Conservation (phyloP, 2,888 invertebrate species). For the Smittia aterrima region DNA sequence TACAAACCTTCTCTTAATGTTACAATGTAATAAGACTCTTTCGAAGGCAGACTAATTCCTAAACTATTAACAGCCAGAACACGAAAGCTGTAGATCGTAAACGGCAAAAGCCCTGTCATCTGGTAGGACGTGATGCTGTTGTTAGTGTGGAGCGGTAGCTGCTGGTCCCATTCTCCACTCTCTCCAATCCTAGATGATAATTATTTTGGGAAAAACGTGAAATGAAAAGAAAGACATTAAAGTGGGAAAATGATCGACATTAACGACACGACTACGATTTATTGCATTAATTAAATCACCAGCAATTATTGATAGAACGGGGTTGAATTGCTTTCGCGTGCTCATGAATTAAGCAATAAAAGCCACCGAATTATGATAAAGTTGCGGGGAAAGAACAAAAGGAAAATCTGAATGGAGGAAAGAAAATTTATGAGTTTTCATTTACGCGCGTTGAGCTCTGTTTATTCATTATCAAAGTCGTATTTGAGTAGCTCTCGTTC, state of each 20-base stretch:
- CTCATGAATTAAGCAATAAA: neutral
- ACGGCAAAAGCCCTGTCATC: conserved; percentile 66
- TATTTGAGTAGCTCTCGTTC: too few species aligned
- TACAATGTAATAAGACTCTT: conserved; percentile 70
- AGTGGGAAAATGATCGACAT: conserved; percentile 49
- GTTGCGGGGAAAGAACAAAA: too few species aligned
- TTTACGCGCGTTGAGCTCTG: too few species aligned
- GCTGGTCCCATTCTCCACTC: conserved; percentile 65
- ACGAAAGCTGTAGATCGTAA: conserved; percentile 73
- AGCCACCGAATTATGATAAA: neutral
- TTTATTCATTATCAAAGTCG: too few species aligned
- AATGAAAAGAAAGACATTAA: neutral
- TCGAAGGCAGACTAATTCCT: conserved; percentile 67
- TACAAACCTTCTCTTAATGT: conserved; percentile 69
- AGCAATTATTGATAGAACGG: conserved; percentile 25
- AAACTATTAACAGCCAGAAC: conserved; percentile 69
- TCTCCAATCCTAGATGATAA: conserved; percentile 63
- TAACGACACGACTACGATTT: conserved; percentile 43
- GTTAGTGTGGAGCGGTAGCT: conserved; percentile 61
- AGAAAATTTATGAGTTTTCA: neutral
- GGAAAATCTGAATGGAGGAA: neutral
- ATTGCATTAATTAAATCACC: conserved; percentile 35
- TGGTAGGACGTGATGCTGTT: conserved; percentile 65
- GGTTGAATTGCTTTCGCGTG: neutral
- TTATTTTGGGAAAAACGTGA: conserved; percentile 30